Evolutionary conservation across 2,113 vertebrate species (phyloP).

Genomic region (Xenus cinereus): DNA sequence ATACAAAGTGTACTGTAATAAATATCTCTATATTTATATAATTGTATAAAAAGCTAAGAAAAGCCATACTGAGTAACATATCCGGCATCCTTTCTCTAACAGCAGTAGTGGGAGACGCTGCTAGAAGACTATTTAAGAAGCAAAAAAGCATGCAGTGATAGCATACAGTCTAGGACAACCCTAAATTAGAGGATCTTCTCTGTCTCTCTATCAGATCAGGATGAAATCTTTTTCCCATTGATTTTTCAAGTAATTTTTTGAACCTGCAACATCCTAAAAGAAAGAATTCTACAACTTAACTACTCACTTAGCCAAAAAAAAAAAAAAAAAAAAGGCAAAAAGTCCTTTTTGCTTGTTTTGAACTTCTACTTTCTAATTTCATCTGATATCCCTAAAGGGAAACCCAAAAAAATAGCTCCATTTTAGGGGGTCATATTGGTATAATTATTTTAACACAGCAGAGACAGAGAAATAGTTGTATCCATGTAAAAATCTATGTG

Average conservation of each 20-base stretch:
- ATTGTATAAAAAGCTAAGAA: not conserved
- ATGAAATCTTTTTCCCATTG: not conserved
- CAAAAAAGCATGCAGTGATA: not conserved
- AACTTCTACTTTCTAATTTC: not conserved
- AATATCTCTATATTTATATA: not conserved
- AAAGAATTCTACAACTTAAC: not conserved
- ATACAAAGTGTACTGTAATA: not conserved
- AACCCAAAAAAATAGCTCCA: not conserved
- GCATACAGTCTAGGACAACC: not conserved
- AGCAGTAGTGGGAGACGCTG: not conserved
- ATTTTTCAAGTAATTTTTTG: not conserved
- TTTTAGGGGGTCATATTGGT: not conserved
- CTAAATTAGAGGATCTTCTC: not conserved
- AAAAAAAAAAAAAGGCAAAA: not conserved
- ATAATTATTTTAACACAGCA: not conserved
- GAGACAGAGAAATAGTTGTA: not conserved
- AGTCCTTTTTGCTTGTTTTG: not conserved
- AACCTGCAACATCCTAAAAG: not conserved
- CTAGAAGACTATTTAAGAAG: not conserved
- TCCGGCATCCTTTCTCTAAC: not conserved
- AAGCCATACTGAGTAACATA: not conserved
- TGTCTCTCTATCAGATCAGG: not conserved
- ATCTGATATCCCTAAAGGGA: not conserved
- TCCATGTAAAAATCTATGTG: not conserved
- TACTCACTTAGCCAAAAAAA: not conserved